These are phyloP conservation scores for Drosophila ananassae DNA, from an alignment of 1,140 invertebrate species.

Conservation along the genomic window DNA sequence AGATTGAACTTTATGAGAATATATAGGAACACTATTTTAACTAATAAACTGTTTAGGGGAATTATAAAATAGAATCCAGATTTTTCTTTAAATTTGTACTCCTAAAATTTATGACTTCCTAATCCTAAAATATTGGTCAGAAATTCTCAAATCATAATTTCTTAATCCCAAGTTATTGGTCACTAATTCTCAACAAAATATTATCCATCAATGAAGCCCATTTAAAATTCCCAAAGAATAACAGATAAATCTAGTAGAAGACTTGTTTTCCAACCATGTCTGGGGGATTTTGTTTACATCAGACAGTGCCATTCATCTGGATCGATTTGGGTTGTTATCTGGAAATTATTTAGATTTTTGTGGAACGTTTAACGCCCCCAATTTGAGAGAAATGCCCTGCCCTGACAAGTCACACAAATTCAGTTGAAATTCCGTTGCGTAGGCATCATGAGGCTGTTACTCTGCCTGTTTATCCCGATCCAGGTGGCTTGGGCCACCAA, in stretches of 20 bases:
- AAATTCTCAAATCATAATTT: neutral
- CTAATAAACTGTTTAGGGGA: neutral
- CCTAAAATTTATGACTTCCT: neutral
- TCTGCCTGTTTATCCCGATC: constrained; percentile 3
- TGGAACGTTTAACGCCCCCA: constrained; percentile 49
- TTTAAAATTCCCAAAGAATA: neutral
- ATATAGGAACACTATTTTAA: no score
- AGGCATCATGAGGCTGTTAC: constrained; percentile 38
- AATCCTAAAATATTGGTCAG: neutral
- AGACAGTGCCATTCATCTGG: constrained; percentile 11
- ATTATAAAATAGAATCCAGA: neutral
- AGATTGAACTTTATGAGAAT: no score
- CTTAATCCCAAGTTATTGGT: neutral
- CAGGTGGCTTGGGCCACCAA: constrained; percentile 46
- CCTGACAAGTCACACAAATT: constrained; percentile 1
- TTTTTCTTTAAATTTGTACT: no score
- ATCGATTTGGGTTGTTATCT: constrained; percentile 27
- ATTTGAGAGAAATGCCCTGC: neutral
- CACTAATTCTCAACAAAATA: neutral
- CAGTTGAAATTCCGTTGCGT: constrained; percentile 21
- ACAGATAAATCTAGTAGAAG: constrained; percentile 1
- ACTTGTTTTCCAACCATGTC: neutral
- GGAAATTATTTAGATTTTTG: neutral
- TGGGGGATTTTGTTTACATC: constrained; percentile 22
- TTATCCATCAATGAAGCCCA: constrained; percentile 1